A percentile compares a stretch with the other conserved stretches of the same genome.
Evolutionary conservation across 2,113 vertebrate genomes (phyloP).

Genomic region (Anarhynchus alexandrinus): DNA sequence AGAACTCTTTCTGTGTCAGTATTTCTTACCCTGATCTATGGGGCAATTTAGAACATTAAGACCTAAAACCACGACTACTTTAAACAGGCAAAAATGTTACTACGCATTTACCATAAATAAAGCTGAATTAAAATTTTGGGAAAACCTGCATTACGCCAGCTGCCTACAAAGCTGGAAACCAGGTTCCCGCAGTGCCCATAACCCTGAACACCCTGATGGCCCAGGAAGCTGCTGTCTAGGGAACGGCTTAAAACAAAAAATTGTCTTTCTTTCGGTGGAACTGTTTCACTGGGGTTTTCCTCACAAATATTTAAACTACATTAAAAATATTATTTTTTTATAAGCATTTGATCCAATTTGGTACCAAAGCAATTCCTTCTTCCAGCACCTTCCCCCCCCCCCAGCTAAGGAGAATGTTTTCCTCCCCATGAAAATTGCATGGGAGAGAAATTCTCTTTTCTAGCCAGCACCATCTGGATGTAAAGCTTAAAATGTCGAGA

Average conservation of each 20-base stretch:
- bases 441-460: background rate
- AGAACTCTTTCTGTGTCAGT: background rate
- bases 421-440: background rate
- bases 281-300: background rate
- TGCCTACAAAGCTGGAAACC: background rate
- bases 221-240: background rate
- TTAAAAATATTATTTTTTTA: background rate
- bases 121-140: background rate
- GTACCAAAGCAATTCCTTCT: background rate
- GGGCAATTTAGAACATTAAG: background rate
- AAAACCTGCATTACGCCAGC: background rate
- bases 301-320: background rate
- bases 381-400: background rate
- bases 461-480: conserved; percentile 23
- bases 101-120: background rate
- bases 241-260: background rate
- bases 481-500: conserved; percentile 30
- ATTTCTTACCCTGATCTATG: background rate
- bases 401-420: background rate
- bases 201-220: background rate
- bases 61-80: background rate
- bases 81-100: background rate
- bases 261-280: background rate
- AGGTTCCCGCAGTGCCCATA: background rate
- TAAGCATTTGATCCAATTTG: background rate